Percentiles rank a stretch among this genome's conserved stretches.
Evolutionary conservation across 2,797 vertebrate genomes (phyloP).

Genomic region (Scomberomorus guttatus): DNA sequence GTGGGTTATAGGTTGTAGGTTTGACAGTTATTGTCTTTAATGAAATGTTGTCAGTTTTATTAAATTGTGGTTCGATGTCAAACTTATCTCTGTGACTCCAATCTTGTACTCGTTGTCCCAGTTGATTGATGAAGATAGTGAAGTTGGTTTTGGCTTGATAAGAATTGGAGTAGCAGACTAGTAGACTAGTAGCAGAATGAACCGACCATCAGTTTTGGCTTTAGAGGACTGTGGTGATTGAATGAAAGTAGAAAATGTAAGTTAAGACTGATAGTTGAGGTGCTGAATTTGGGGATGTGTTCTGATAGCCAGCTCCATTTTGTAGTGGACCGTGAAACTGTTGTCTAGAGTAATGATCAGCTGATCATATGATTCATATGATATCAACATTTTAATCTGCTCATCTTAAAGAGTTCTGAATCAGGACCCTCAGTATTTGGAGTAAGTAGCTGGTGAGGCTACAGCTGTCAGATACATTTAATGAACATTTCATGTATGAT

Average conservation of each 20-base stretch:
- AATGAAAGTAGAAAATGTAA: not conserved
- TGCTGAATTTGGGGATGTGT: not conserved
- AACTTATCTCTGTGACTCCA: not conserved
- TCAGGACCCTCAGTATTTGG: too few relatives aligned
- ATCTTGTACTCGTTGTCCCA: too few relatives aligned
- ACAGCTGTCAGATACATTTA: too few relatives aligned
- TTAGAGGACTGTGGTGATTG: not conserved
- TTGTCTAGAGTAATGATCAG: too few relatives aligned
- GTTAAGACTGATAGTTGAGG: not conserved
- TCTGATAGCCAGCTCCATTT: too few relatives aligned
- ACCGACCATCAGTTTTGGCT: not conserved
- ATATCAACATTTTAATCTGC: too few relatives aligned
- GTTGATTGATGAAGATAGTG: not conserved
- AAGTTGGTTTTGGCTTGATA: not conserved
- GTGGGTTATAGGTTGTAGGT: not conserved
- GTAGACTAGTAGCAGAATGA: not conserved
- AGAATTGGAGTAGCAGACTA: too few relatives aligned
- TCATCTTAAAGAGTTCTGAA: too few relatives aligned
- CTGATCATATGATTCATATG: too few relatives aligned
- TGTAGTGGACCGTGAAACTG: too few relatives aligned
- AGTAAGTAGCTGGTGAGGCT: too few relatives aligned
- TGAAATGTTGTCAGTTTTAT: not conserved
- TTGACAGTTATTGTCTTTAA: not conserved
- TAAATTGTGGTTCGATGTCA: not conserved
- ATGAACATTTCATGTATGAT: too few relatives aligned